phyloP scores from a whole-genome alignment of 2,888 invertebrate genomes.

The Lepidochrysops patricia region DNA sequence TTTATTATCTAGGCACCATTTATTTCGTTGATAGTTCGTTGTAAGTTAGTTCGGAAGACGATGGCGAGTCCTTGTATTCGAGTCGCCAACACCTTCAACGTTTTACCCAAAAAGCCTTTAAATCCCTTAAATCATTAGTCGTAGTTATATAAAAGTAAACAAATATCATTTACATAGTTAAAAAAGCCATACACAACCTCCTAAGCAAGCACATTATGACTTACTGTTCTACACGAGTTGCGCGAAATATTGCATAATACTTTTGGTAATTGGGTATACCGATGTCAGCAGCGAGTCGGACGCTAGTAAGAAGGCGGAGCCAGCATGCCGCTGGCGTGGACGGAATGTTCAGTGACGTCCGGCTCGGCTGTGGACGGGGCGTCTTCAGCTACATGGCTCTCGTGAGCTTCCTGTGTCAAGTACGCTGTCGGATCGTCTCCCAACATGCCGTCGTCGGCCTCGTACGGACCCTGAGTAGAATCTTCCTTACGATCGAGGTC shows the following conservation, averaged over 20 bases:
- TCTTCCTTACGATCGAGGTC: slow-evolving; percentile 58
- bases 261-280: slow-evolving; percentile 62
- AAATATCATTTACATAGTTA: slow-evolving; percentile 46
- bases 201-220: slow-evolving; percentile 41
- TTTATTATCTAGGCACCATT: slow-evolving; percentile 50
- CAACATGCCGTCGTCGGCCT: slow-evolving; percentile 69
- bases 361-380: slow-evolving; percentile 75
- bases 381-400: slow-evolving; percentile 56
- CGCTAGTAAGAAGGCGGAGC: slow-evolving; percentile 68
- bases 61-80: slow-evolving; percentile 61
- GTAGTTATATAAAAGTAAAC: slow-evolving; percentile 34
- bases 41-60: slow-evolving; percentile 61
- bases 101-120: slow-evolving; percentile 53
- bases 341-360: slow-evolving; percentile 71
- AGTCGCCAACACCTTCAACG: slow-evolving; percentile 71
- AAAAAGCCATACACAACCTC: slow-evolving; percentile 38
- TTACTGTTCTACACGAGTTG: slow-evolving; percentile 41
- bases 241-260: slow-evolving; percentile 59
- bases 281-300: slow-evolving; percentile 44
- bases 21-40: slow-evolving; percentile 54
- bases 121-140: slow-evolving; percentile 45
- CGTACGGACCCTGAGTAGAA: slow-evolving; percentile 78
- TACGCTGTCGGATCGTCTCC: slow-evolving; percentile 74
- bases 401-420: slow-evolving; percentile 50
- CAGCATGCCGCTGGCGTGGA: slow-evolving; percentile 73